These are phyloP conservation scores for Vultur gryphus DNA, from an alignment of 2,797 vertebrate species.

Conservation along the genomic window DNA sequence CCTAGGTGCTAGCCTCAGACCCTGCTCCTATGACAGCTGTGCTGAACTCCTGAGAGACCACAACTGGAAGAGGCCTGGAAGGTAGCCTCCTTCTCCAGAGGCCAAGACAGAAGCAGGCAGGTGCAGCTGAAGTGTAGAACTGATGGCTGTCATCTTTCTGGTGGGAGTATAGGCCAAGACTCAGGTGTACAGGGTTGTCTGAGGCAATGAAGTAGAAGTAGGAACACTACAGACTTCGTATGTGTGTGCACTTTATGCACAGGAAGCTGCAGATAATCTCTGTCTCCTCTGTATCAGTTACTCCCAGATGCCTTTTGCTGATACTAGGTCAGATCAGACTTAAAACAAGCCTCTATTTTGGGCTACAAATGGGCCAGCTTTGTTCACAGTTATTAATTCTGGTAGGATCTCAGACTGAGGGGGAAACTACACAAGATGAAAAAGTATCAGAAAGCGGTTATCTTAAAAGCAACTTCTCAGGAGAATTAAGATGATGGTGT, in stretches of 20 bases:
- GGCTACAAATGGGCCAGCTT: neutral
- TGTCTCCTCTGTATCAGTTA: neutral
- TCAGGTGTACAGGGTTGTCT: neutral
- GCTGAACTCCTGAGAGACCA: neutral
- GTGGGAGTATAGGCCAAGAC: neutral
- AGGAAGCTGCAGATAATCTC: neutral
- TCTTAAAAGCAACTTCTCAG: neutral
- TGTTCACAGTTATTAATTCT: neutral
- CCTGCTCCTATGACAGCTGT: neutral
- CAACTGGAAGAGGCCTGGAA: neutral
- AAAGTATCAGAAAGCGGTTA: neutral
- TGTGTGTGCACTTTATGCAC: neutral
- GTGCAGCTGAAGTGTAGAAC: neutral
- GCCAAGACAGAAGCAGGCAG: neutral
- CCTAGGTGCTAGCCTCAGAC: neutral
- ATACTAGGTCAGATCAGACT: neutral
- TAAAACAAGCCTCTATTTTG: neutral
- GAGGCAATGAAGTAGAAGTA: neutral
- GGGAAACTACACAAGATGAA: neutral
- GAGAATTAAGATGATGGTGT: fast-evolving
- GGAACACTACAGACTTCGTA: neutral
- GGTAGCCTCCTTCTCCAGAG: neutral
- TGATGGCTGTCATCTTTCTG: neutral
- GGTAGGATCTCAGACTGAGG: neutral
- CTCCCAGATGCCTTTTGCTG: neutral